Conservation (phyloP, 92 coral and sea anemone species). For the Porites rus region DNA sequence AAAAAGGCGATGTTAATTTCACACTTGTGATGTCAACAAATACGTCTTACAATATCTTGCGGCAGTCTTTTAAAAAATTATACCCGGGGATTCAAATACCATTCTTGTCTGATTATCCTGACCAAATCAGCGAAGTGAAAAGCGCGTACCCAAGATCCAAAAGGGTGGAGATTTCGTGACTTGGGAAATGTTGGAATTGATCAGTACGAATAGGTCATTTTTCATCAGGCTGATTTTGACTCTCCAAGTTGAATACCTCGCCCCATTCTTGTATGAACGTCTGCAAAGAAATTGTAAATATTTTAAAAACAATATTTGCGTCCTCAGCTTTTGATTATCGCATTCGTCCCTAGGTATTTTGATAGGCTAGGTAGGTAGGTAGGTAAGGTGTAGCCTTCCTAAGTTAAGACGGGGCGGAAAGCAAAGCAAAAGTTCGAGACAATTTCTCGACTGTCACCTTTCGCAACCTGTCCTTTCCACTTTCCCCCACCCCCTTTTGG, state of each 20-base stretch:
- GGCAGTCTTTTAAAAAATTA: background rate
- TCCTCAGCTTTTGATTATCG: too few relatives aligned
- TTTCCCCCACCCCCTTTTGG: too few relatives aligned
- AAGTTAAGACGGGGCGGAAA: too few relatives aligned
- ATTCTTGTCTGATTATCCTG: too few relatives aligned
- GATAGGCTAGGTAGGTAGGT: too few relatives aligned
- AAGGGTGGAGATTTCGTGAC: background rate
- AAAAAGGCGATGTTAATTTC: background rate
- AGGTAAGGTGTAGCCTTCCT: too few relatives aligned
- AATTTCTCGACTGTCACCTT: too few relatives aligned
- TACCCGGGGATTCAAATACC: background rate
- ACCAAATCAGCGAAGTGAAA: background rate
- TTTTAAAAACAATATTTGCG: background rate
- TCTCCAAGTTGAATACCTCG: constrained; percentile 67
- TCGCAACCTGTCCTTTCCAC: too few relatives aligned
- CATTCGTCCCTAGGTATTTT: too few relatives aligned
- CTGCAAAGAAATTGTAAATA: constrained; percentile 33
- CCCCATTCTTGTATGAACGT: constrained; percentile 72
- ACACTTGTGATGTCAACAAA: background rate
- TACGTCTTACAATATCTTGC: background rate
- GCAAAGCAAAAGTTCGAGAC: too few relatives aligned
- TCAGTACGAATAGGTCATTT: background rate
- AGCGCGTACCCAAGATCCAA: background rate
- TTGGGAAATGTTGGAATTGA: background rate
- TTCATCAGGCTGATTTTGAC: background rate